A percentile compares a stretch with the other conserved stretches of the same genome.
These are phyloP conservation scores for Megalonaias nervosa DNA, from an alignment of 1,140 invertebrate genomes.

Conservation along the genomic window DNA sequence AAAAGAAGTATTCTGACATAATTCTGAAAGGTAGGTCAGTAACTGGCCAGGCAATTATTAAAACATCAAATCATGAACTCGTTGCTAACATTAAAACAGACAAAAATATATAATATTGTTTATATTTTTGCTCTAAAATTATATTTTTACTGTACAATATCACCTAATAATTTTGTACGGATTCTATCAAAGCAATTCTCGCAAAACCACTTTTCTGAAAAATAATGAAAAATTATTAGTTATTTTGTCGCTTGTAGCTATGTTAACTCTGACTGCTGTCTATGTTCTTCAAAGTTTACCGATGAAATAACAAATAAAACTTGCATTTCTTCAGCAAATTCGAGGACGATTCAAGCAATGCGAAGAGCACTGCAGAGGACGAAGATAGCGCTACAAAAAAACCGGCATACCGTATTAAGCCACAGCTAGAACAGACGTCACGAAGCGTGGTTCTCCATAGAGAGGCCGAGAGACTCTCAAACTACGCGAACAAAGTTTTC, in stretches of 20 bases:
- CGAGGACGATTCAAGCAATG: not conserved
- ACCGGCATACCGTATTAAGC: not conserved
- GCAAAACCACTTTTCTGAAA: too few relatives aligned
- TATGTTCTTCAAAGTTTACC: not conserved
- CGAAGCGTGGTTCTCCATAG: conserved; percentile 22
- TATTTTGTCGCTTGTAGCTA: not conserved
- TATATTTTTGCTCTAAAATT: too few relatives aligned
- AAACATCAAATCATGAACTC: too few relatives aligned
- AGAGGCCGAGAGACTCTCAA: conserved; percentile 26
- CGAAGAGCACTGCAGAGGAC: not conserved
- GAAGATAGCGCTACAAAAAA: not conserved
- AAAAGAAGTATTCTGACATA: too few relatives aligned
- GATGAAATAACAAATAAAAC: not conserved
- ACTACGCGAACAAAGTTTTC: conserved; percentile 31
- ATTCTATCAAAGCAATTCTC: too few relatives aligned
- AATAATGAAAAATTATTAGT: not conserved
- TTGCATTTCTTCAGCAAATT: not conserved
- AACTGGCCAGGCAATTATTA: too few relatives aligned
- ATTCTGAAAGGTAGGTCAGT: too few relatives aligned
- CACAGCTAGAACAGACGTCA: conserved; percentile 8
- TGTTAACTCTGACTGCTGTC: not conserved
- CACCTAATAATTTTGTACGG: too few relatives aligned
- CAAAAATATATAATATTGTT: too few relatives aligned
- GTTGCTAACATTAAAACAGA: too few relatives aligned
- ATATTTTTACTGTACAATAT: too few relatives aligned